These are phyloP conservation scores for Kryptolebias ocellatus DNA, from an alignment of 2,797 vertebrate genomes.

Conservation along the genomic window DNA sequence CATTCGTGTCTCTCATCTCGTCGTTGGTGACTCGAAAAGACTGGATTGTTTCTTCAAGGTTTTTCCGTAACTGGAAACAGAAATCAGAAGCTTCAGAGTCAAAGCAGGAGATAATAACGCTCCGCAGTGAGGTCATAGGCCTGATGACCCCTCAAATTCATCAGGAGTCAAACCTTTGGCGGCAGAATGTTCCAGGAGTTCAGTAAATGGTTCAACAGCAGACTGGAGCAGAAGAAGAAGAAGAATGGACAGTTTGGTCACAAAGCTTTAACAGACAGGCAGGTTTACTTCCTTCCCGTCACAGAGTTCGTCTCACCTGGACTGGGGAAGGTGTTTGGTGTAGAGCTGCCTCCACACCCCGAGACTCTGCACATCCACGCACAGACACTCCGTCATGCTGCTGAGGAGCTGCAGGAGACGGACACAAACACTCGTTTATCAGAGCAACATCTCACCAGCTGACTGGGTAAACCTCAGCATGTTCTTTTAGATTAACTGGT, in stretches of 20 bases:
- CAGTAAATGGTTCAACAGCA: conserved; percentile 89
- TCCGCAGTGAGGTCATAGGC: too few species aligned
- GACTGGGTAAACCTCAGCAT: too few species aligned
- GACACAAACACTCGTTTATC: background rate
- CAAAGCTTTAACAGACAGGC: background rate
- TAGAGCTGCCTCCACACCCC: conserved; percentile 96
- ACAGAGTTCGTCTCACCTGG: conserved; percentile 79
- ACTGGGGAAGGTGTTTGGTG: conserved; percentile 92
- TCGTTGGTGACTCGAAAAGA: conserved; percentile 92
- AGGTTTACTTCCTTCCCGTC: background rate
- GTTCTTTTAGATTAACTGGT: too few species aligned
- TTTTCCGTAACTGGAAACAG: conserved; percentile 81
- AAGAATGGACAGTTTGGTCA: background rate
- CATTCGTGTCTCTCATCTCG: conserved; percentile 80
- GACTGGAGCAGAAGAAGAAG: conserved; percentile 69
- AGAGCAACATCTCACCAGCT: too few species aligned
- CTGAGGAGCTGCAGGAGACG: conserved; percentile 83
- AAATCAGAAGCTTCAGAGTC: background rate
- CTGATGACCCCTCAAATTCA: too few species aligned
- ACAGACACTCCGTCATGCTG: conserved; percentile 91
- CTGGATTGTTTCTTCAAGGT: conserved; percentile 89
- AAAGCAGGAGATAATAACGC: background rate
- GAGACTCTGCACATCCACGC: conserved; percentile 87
- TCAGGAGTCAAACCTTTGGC: conserved; percentile 83
- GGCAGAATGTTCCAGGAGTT: conserved; percentile 86